Evolutionary conservation across 2,113 vertebrate species (phyloP), one percentile per base, ranked within the genome.

Genomic region (Phylloscopus trochiloides): DNA sequence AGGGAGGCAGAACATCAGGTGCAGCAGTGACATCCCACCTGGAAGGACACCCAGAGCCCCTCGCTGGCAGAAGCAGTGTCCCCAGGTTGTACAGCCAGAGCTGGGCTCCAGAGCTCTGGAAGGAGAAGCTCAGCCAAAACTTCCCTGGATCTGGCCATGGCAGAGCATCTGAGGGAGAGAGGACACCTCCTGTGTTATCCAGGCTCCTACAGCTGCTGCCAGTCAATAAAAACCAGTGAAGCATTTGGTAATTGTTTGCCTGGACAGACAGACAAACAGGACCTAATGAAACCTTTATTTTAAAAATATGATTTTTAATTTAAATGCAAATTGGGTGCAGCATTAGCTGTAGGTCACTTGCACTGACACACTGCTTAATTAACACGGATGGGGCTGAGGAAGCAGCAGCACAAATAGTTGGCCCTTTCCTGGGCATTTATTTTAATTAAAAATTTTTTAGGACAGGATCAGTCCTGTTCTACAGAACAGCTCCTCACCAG

Each of bases 221-320:
- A 14, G 32, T 57, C 59, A 19, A 17, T 75, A 65, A 70, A 92
- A 86, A 50, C 0, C 54, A 54, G 22, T 4, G 47, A 73, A 58
- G 54, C 17, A 9, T 29, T 83, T 58, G 58, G 55, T 51, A 63
- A 86, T 6, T 18, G 16, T 32, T 11, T 29, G 51, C 89, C 88
- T 85, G 81, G 81, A 72, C 75, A 94, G 74, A 83, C 71, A 96
- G 97, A 95, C 62, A 82, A 92, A 85, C 66, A 75, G 85, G 59
- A 40, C 62, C 90, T 83, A 84, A 96, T 52, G 4, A 54, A 91
- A 78, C 94, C 81, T 96, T 97, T 97, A 73, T 93, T 97, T 97
- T 86, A 79, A 97, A 98, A 97, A 97, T 96, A 96, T 67, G 66
- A 1, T 47, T 97, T 98, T 97, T 97, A 97, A 98, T 98, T 97